Evolutionary conservation across 2,888 invertebrate genomes (phyloP).

Genomic region (Pardosa pseudoannulata): DNA sequence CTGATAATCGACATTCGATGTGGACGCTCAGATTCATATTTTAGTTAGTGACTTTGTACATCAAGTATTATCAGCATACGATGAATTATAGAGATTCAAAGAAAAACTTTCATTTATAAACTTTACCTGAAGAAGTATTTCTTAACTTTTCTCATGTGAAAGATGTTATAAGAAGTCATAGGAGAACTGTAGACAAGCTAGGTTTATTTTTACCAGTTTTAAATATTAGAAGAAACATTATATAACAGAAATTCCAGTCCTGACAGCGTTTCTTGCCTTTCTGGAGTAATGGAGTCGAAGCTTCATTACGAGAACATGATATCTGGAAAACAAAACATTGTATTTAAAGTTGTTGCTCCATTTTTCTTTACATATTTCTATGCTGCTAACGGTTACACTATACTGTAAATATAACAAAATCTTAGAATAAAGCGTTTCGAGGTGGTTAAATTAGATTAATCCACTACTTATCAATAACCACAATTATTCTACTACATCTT

Average conservation of each 20-base stretch:
- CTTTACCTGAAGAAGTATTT: no score
- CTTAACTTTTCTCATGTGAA: no score
- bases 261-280: constrained; percentile 37
- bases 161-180: no score
- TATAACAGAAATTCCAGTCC: constrained; percentile 32
- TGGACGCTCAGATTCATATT: not conserved
- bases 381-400: constrained; percentile 30
- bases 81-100: not conserved
- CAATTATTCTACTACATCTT: no score
- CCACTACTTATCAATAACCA: no score
- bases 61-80: not conserved
- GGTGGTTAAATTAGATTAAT: no score
- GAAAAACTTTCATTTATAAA: not conserved
- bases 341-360: constrained; percentile 49
- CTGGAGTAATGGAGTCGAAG: constrained; percentile 6
- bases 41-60: not conserved
- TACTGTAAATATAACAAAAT: no score
- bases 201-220: constrained; percentile 5
- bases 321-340: constrained; percentile 69
- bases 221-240: constrained; percentile 11
- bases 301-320: constrained; percentile 28
- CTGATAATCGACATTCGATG: not conserved
- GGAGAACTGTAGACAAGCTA: not conserved
- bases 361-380: constrained; percentile 63
- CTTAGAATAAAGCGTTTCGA: no score